phyloP scores from a whole-genome alignment of 2,113 vertebrate species.

The Boleophthalmus pectinirostris region DNA sequence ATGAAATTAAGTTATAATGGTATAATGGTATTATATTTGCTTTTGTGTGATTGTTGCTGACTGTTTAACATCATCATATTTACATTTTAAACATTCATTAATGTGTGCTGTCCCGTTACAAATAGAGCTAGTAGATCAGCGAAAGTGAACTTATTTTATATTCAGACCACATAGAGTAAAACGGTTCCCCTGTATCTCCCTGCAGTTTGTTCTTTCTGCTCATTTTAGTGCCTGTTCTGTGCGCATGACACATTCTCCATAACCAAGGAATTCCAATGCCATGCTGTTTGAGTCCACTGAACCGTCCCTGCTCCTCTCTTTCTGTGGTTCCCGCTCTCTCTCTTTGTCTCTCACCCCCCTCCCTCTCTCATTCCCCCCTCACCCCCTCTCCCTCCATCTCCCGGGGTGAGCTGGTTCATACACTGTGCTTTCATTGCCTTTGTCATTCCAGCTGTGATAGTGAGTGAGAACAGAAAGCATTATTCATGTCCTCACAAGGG shows the following conservation, averaged over 20 bases:
- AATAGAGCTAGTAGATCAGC: neutral
- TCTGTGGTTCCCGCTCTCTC: neutral
- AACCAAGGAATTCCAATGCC: conserved; percentile 54
- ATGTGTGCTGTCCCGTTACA: too few species aligned
- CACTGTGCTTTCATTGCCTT: conserved; percentile 64
- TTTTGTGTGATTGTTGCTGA: too few species aligned
- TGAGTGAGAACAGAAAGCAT: conserved; percentile 73
- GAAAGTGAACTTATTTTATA: neutral
- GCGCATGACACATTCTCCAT: conserved; percentile 36
- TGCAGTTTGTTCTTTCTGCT: conserved; percentile 14
- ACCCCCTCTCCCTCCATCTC: neutral
- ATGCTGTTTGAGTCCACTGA: conserved; percentile 42
- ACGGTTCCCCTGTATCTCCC: too few species aligned
- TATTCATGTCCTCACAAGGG: conserved; percentile 73
- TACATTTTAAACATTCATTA: too few species aligned
- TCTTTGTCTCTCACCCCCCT: neutral
- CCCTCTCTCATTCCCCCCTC: too few species aligned
- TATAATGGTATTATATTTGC: too few species aligned
- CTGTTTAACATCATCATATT: too few species aligned
- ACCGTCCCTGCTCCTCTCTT: conserved; percentile 33
- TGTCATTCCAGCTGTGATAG: conserved; percentile 72
- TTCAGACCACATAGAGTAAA: neutral
- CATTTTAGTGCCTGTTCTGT: conserved; percentile 28
- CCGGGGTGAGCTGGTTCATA: conserved; percentile 69
- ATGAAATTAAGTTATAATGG: too few species aligned